Evolutionary conservation across 2,797 vertebrate genomes (phyloP), one percentile per base, ranked within the genome.

Genomic region (Craterocephalus amniculus): DNA sequence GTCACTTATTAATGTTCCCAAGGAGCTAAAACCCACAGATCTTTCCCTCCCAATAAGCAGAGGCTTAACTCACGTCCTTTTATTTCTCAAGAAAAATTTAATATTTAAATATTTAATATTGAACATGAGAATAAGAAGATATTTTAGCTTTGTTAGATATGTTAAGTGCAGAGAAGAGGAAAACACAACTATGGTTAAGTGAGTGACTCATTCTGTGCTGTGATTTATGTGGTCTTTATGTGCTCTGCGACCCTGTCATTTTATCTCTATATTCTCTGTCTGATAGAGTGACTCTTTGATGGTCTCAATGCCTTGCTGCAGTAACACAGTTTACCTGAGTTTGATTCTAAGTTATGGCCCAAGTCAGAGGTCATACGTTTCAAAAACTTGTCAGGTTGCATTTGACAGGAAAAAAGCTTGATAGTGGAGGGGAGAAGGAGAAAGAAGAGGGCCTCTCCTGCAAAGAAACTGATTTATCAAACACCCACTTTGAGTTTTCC

Each of bases 1-100:
- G 88, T 92, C 90, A 92, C 86, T 92, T 92, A 91, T 90, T 91
- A 90, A 92, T 90, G 89, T 88, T 91, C 83, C 87, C 73, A 72
- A 84, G 87, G 87, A 91, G 91, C 81, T 76, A 75, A 82, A 87
- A 87, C 87, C 69, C 79, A 84, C 88, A 91, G 91, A 91, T 92
- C 84, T 86, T 78, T 91, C 81, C 86, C 82, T 86, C 89, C 91
- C 86, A 84, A 83, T 88, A 90, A 90, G 87, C 79, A 83, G 65
- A 87, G 77, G 81, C 90, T 88, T 87, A 88, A 89, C 87, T 86
- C 84, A 78, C 58, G 3, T 80, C 81, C 60, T 82, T 85, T 86
- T 82, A 81, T 86, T 86, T 81, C 75, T 67, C 43, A 22, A 64
- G 34, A 75, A 76, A 67, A 76, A 6, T n/a, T n/a, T n/a, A n/a